Evolutionary conservation across 1,140 invertebrate species (phyloP).

Genomic region (Periplaneta americana): DNA sequence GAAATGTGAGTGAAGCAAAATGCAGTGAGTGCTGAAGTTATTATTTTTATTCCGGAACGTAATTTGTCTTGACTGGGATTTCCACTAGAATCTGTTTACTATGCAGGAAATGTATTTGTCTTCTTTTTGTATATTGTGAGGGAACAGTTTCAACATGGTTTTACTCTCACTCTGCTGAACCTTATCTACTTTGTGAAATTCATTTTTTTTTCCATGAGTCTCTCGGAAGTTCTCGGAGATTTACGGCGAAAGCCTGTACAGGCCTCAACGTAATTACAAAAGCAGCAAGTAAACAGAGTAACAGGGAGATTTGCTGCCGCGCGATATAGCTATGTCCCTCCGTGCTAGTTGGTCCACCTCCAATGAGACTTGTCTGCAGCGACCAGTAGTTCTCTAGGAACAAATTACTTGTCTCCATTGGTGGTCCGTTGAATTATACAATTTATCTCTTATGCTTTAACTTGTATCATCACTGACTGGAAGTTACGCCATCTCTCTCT

Average conservation of each 20-base stretch:
- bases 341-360: background rate
- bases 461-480: background rate
- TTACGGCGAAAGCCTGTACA: background rate
- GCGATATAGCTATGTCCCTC: background rate
- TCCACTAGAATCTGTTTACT: background rate
- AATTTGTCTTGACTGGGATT: no score
- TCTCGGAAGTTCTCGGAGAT: background rate
- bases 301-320: background rate
- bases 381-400: background rate
- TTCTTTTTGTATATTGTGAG: background rate
- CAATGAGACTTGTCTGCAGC: background rate
- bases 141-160: background rate
- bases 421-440: background rate
- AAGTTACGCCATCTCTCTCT: background rate
- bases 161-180: background rate
- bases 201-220: background rate
- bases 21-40: no score
- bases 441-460: background rate
- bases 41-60: no score
- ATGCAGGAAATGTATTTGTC: background rate
- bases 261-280: background rate
- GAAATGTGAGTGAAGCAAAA: no score
- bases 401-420: background rate
- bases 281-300: background rate
- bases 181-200: background rate